Conservation (phyloP, 2,113 vertebrate species). For the Corythaeola cristata region DNA sequence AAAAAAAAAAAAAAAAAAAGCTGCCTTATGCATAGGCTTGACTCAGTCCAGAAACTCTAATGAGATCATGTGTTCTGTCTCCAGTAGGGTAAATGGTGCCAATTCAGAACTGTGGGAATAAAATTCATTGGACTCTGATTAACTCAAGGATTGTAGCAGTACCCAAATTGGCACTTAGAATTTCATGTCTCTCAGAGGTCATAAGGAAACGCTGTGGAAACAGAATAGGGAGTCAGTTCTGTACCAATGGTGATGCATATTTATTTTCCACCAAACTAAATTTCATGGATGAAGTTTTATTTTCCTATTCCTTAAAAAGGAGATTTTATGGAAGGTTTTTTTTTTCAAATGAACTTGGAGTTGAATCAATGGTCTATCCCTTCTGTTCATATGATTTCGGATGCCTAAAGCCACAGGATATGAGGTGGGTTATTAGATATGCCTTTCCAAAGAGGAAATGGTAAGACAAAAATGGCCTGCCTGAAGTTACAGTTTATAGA, state of each 20-base stretch:
- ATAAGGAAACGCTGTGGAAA: neutral
- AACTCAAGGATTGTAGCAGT: slow-evolving; percentile 34
- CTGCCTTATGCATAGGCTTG: slow-evolving; percentile 1
- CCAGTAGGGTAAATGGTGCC: neutral
- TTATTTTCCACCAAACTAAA: slow-evolving; percentile 10
- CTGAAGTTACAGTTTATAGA: slow-evolving; percentile 81
- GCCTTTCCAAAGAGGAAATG: slow-evolving; percentile 66
- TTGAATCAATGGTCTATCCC: slow-evolving; percentile 51
- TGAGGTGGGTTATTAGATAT: slow-evolving; percentile 73
- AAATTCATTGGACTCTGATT: slow-evolving; percentile 26
- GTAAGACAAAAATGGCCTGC: slow-evolving; percentile 75
- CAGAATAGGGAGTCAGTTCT: neutral
- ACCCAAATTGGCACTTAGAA: neutral
- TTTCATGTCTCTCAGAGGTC: neutral
- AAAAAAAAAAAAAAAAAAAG: neutral
- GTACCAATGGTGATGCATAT: neutral
- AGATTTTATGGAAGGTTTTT: slow-evolving; percentile 5
- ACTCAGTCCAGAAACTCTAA: slow-evolving; percentile 49
- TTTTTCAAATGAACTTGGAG: slow-evolving; percentile 59
- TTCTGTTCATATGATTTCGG: slow-evolving; percentile 63
- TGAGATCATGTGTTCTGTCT: slow-evolving; percentile 42
- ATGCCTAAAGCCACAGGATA: slow-evolving; percentile 67
- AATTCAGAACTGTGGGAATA: slow-evolving; percentile 16
- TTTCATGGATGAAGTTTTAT: slow-evolving; percentile 37
- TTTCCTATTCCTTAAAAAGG: slow-evolving; percentile 45